phyloP scores from a whole-genome alignment of 2,888 invertebrate genomes.

The Mythimna albipuncta region DNA sequence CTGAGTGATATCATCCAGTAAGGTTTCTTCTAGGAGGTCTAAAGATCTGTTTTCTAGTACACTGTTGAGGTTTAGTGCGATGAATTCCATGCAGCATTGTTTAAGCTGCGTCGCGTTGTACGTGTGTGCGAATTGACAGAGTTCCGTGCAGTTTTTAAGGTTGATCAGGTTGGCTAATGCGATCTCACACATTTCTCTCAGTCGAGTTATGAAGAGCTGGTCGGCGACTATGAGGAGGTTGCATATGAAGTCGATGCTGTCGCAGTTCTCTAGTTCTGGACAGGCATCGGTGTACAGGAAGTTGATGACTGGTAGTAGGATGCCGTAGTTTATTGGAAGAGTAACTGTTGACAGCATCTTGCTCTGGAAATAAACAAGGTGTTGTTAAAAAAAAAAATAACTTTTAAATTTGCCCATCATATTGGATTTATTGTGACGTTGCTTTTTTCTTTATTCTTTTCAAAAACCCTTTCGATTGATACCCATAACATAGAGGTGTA shows the following conservation, averaged over 20 bases:
- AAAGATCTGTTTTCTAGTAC: constrained; percentile 93
- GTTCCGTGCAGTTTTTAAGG: constrained; percentile 94
- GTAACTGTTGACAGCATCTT: constrained; percentile 87
- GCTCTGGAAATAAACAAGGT: constrained; percentile 85
- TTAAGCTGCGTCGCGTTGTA: constrained; percentile 95
- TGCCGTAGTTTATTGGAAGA: constrained; percentile 91
- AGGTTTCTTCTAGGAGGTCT: constrained; percentile 91
- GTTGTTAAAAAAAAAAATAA: no score
- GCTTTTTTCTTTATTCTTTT: no score
- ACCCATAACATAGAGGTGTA: no score
- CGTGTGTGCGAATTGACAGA: constrained; percentile 94
- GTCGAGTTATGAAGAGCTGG: constrained; percentile 93
- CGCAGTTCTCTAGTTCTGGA: constrained; percentile 90
- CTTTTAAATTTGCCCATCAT: no score
- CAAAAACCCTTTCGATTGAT: no score
- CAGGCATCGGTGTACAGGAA: constrained; percentile 94
- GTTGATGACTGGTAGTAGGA: constrained; percentile 93
- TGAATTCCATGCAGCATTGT: constrained; percentile 94
- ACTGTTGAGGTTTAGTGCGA: constrained; percentile 93
- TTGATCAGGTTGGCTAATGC: constrained; percentile 92
- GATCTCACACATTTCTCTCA: constrained; percentile 94
- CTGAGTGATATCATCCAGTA: constrained; percentile 92
- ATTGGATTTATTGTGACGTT: no score
- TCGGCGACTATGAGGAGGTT: constrained; percentile 95
- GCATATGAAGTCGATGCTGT: constrained; percentile 93